These are phyloP conservation scores for Anableps anableps DNA, from an alignment of 2,797 vertebrate genomes.

Conservation along the genomic window DNA sequence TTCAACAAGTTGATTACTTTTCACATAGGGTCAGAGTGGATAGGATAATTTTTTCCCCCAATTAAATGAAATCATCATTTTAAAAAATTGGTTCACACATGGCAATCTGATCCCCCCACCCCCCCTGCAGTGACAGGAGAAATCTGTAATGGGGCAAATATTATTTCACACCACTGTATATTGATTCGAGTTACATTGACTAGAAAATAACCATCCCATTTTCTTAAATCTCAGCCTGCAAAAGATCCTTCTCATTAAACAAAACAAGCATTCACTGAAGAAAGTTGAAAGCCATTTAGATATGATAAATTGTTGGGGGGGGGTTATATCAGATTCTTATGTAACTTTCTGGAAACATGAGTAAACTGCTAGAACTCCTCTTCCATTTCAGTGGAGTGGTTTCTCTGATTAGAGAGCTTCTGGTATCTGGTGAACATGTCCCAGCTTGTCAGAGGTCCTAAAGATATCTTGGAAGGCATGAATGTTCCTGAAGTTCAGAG, in stretches of 20 bases:
- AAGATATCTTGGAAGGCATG: not conserved
- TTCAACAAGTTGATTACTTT: no score
- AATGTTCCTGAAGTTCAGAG: constrained; percentile 18
- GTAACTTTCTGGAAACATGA: not conserved
- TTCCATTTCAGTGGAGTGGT: not conserved
- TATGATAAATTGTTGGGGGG: not conserved
- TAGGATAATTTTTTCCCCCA: no score
- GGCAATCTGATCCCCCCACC: no score
- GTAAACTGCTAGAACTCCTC: no score
- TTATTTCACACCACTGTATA: no score
- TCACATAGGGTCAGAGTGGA: no score
- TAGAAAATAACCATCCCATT: not conserved
- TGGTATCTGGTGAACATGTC: constrained; percentile 75
- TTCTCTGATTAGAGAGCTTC: constrained; percentile 1
- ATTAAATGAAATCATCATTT: no score
- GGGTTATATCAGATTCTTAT: no score
- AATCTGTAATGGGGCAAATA: no score
- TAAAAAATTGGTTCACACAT: no score
- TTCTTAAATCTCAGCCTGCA: not conserved
- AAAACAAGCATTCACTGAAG: not conserved
- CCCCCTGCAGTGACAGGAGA: no score
- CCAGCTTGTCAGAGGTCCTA: constrained; percentile 46
- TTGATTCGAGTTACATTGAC: no score
- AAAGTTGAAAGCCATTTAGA: not conserved
- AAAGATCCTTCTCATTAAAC: not conserved